Evolutionary conservation across 2,797 vertebrate genomes (phyloP), one percentile per base, ranked within the genome.

Genomic region (Hoplostethus atlanticus): DNA sequence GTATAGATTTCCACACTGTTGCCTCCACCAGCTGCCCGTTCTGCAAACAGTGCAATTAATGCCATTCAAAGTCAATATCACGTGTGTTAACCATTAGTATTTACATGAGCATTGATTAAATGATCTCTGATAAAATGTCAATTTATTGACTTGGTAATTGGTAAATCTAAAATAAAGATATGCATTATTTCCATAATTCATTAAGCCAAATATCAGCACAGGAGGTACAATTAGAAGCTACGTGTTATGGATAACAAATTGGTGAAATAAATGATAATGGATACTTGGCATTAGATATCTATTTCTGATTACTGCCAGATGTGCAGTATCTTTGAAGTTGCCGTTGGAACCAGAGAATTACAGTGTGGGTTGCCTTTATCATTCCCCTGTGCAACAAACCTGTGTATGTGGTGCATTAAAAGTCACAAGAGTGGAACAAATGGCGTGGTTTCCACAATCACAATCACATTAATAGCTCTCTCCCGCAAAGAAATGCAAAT

Each of bases 351-450:
- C 44, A 21, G 77, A 79, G 80, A 83, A 76, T 77, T 71, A 64
- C 75, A 77, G 64, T 47, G 61, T 52, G 54, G 34, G 52, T 76
- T 78, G 63, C 63, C 81, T 87, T 86, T 79, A 87, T 84, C 68
- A 67, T 81, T 84, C 79, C 86, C 84, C 77, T 52, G 79, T 81
- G 84, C 86, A 84, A 86, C 86, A 80, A 79, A 80, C 80, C 77
- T 30, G 64, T 83, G 86, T 86, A 87, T 85, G 72, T 67, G 80
- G 84, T 90, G 84, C 88, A 90, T 92, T 91, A 89, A 87, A 88
- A 91, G 84, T 91, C 89, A 92, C 79, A 73, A 70, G 77, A 82
- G 81, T 86, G 87, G 90, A 93, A 92, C 90, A 91, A 93, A 93
- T 86, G 77, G 79, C 83, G 86, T 83, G 85, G 87, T 91, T 91